Percentiles rank a stretch among this genome's conserved stretches.
phyloP scores from a whole-genome alignment of 2,113 vertebrate species.

The cattle (Bos taurus) region DNA sequence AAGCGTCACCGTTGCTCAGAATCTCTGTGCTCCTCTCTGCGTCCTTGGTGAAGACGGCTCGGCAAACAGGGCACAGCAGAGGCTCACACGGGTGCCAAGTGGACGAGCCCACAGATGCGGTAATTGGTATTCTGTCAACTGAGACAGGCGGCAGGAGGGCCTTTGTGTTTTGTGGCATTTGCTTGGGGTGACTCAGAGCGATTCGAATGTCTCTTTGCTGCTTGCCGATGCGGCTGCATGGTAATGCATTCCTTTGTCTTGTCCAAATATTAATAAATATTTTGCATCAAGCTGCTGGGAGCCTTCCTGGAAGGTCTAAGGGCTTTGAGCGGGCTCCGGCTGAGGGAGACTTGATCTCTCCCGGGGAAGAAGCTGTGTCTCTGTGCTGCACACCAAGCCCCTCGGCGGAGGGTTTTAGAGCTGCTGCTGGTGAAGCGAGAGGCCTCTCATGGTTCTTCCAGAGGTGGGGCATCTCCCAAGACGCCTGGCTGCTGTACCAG shows the following conservation, averaged over 20 bases:
- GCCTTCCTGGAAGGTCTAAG: neutral
- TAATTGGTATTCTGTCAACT: constrained; percentile 10
- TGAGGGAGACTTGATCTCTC: neutral
- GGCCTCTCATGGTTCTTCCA: neutral
- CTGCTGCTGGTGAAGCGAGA: neutral
- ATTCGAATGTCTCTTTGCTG: neutral
- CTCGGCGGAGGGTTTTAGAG: neutral
- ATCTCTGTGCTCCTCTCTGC: neutral
- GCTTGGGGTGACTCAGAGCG: neutral
- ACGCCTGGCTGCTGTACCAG: neutral
- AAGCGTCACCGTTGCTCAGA: neutral
- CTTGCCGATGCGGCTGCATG: neutral
- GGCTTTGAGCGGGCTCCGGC: neutral
- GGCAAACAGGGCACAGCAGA: neutral
- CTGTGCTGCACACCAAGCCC: neutral
- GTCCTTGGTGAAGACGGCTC: neutral
- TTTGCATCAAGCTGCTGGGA: neutral
- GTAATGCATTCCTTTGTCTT: constrained; percentile 20
- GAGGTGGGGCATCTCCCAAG: neutral
- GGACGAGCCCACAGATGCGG: neutral
- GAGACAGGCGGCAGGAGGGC: neutral
- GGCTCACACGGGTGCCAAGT: neutral
- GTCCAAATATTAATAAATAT: constrained; percentile 21
- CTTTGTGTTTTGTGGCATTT: constrained; percentile 13
- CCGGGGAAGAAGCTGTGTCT: neutral